These are phyloP conservation scores for Zelleria hepariella DNA, from an alignment of 2,888 invertebrate species.

Conservation along the genomic window DNA sequence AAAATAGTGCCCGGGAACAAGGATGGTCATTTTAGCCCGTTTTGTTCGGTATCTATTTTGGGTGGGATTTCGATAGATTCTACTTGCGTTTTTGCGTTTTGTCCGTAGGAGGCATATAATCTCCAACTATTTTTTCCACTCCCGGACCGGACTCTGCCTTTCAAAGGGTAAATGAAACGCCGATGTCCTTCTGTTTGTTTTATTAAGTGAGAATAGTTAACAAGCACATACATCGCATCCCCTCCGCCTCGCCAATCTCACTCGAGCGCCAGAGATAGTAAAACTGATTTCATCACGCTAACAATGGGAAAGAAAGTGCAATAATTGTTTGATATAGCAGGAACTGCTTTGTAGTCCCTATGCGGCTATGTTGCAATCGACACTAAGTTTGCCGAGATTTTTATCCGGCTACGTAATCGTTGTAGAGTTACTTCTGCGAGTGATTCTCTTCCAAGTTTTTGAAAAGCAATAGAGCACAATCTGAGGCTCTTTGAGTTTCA, in stretches of 20 bases:
- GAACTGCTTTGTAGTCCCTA: slow-evolving; percentile 28
- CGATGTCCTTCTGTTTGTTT: not conserved
- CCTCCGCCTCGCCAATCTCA: slow-evolving; percentile 58
- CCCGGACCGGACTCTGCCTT: too few species aligned
- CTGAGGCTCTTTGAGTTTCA: too few species aligned
- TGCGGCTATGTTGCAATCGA: slow-evolving; percentile 2
- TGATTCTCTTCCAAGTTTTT: too few species aligned
- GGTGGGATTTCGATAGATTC: too few species aligned
- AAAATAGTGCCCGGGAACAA: too few species aligned
- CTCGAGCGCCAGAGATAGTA: slow-evolving; percentile 61
- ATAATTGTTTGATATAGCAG: slow-evolving; percentile 63
- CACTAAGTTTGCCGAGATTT: not conserved
- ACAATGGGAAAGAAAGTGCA: slow-evolving; percentile 64
- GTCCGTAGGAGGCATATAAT: too few species aligned
- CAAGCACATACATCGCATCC: slow-evolving; percentile 28
- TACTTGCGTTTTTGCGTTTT: too few species aligned
- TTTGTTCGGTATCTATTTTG: too few species aligned
- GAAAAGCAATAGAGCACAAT: too few species aligned
- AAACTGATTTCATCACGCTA: slow-evolving; percentile 58
- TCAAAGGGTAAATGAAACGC: too few species aligned
- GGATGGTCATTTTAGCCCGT: too few species aligned
- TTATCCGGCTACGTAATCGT: slow-evolving; percentile 4
- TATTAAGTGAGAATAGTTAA: slow-evolving; percentile 23
- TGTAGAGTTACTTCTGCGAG: slow-evolving; percentile 4
- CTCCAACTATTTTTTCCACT: too few species aligned